phyloP scores from a whole-genome alignment of 2,797 vertebrate genomes.

The Mormyrops boulengeri region DNA sequence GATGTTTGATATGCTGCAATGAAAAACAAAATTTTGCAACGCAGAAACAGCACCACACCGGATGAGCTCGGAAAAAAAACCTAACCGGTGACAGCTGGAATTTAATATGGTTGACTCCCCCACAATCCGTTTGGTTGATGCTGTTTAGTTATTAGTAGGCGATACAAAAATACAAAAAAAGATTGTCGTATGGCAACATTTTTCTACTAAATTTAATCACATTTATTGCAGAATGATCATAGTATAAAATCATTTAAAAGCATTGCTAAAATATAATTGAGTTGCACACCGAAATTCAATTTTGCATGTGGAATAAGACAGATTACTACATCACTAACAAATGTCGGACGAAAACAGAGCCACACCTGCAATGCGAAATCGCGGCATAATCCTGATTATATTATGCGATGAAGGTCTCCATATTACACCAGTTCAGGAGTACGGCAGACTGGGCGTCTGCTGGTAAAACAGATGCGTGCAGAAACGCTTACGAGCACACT shows the following conservation, averaged over 20 bases:
- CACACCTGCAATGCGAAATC: slow-evolving; percentile 9
- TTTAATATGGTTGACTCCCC: slow-evolving; percentile 11
- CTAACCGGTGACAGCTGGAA: neutral
- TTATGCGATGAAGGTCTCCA: neutral
- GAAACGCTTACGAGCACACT: slow-evolving; percentile 1
- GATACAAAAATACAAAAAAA: neutral
- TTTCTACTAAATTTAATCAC: neutral
- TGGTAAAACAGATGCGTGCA: slow-evolving; percentile 17
- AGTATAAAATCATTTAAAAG: neutral
- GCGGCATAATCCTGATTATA: neutral
- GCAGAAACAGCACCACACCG: neutral
- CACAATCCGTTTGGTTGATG: slow-evolving; percentile 1
- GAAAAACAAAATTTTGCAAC: slow-evolving; percentile 2
- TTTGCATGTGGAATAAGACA: neutral
- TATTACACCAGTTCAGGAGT: neutral
- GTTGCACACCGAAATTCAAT: neutral
- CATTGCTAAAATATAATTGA: neutral
- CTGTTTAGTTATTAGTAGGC: neutral
- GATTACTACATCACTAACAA: neutral
- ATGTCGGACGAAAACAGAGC: neutral
- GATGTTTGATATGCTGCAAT: neutral
- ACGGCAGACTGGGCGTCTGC: slow-evolving; percentile 16
- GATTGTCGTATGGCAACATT: neutral
- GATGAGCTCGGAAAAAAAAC: neutral
- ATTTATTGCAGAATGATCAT: neutral